Conservation (phyloP, 2,113 vertebrate genomes). For the Mustela lutreola region DNA sequence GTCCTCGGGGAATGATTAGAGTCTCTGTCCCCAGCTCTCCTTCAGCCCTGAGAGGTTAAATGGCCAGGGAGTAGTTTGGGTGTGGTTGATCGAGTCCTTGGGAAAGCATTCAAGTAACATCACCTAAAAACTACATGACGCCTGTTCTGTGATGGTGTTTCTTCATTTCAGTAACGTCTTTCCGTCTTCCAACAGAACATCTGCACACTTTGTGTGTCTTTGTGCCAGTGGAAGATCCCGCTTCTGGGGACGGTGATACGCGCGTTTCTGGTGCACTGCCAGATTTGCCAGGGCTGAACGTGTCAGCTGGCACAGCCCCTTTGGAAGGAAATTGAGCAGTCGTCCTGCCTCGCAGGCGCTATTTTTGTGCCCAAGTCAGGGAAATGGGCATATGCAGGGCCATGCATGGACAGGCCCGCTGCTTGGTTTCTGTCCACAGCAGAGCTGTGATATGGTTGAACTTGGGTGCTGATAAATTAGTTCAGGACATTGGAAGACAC, state of each 20-base stretch:
- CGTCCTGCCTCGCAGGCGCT: not conserved
- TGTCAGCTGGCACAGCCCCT: not conserved
- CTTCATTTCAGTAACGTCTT: constrained; percentile 10
- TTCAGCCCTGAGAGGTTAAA: not conserved
- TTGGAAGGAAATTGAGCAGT: not conserved
- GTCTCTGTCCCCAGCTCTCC: not conserved
- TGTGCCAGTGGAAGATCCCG: not conserved
- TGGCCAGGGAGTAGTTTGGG: constrained; percentile 1
- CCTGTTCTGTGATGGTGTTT: not conserved
- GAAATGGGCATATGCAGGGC: not conserved
- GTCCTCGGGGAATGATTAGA: constrained; percentile 1
- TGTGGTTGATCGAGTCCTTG: not conserved
- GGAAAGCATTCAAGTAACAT: constrained; percentile 5
- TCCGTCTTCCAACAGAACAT: constrained; percentile 22
- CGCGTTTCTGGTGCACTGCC: not conserved
- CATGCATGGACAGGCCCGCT: not conserved
- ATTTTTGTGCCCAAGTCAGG: not conserved
- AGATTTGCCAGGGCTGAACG: not conserved
- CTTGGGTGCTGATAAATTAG: not conserved
- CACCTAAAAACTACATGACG: not conserved
- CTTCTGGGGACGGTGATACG: not conserved
- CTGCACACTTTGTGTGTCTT: not conserved
- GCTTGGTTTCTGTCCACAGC: not conserved
- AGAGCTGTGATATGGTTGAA: not conserved
- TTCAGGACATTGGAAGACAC: not conserved